Evolutionary conservation across 2,888 invertebrate species (phyloP), one percentile per base, ranked within the genome.

Genomic region (Liposcelis brunnea): DNA sequence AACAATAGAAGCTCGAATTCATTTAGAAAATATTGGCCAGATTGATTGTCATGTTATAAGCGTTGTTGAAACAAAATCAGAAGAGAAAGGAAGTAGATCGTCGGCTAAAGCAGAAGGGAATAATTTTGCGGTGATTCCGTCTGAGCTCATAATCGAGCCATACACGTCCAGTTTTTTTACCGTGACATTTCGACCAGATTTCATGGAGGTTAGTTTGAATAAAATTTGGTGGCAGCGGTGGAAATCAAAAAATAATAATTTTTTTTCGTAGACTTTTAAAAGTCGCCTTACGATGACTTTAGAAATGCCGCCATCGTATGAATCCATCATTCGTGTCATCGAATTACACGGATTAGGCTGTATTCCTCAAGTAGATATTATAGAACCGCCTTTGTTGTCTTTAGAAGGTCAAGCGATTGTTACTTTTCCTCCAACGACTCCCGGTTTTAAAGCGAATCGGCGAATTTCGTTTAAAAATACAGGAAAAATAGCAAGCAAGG

Each of bases 311-410:
- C 42, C 33, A 8, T 49, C 48, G 21, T 48, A 55, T 7, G 44
- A 49, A 14, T 31, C 49, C 2, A 50, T 53, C n/a, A 51, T 48
- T 35, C 49, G 61, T 2, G 46, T 46, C 2, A 49, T 68, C 12
- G 55, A 57, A 42, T 48, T 69, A 32, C 49, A 50, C 12, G 69
- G 69, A 1, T 62, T 65, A 50, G 61, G 64, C 31, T 61, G 59
- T 44, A 56, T 67, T 7, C 67, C 69, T n/a, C 60, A 63, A 56
- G 56, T 68, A 32, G 47, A 49, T 12, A 47, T 69, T 15, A 44
- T 61, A 3, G 55, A 64, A 18, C 65, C 68, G 1, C 32, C 43
- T 15, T 43, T 53, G 11, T 50, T 52, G 21, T 50, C 50, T 12
- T 49, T 44, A 18, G 51, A 53, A 2, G 55, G 54, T 36, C 48